These are phyloP conservation scores for Heliocidaris erythrogramma DNA, from an alignment of 35 echinoderm and acorn worm genomes.

Conservation along the genomic window DNA sequence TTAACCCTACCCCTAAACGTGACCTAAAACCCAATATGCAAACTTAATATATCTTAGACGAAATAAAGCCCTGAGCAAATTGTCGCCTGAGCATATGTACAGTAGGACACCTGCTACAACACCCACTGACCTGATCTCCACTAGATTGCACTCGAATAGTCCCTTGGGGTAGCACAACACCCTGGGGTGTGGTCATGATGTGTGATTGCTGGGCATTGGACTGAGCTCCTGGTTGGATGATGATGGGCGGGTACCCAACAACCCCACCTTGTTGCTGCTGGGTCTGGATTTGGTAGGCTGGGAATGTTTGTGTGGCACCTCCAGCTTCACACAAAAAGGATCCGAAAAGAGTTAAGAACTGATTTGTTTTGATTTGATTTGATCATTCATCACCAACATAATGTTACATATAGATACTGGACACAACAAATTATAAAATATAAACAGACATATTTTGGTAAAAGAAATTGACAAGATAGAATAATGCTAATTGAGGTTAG, in stretches of 20 bases:
- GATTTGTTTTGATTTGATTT: too few relatives aligned
- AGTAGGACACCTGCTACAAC: neutral
- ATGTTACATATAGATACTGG: too few relatives aligned
- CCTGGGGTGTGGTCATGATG: conserved; percentile 29
- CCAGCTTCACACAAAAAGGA: neutral
- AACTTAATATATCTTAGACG: too few relatives aligned
- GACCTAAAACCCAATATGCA: neutral
- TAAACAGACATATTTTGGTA: too few relatives aligned
- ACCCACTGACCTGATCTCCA: conserved; percentile 31
- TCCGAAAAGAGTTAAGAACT: neutral
- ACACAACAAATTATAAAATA: too few relatives aligned
- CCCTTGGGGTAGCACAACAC: conserved; percentile 18
- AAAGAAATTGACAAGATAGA: too few relatives aligned
- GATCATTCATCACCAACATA: too few relatives aligned
- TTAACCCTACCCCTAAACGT: too few relatives aligned
- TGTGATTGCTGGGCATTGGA: conserved; percentile 21
- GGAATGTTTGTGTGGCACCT: conserved; percentile 38
- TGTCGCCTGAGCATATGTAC: neutral
- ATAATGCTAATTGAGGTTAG: too few relatives aligned
- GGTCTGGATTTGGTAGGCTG: conserved; percentile 44
- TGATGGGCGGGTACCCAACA: neutral
- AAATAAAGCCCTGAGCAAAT: neutral
- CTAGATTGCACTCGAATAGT: conserved; percentile 33
- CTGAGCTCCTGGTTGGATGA: conserved; percentile 34
- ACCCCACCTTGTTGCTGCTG: conserved; percentile 46